Evolutionary conservation across 2,113 vertebrate species (phyloP).

Genomic region (Leptocoma aspasia): DNA sequence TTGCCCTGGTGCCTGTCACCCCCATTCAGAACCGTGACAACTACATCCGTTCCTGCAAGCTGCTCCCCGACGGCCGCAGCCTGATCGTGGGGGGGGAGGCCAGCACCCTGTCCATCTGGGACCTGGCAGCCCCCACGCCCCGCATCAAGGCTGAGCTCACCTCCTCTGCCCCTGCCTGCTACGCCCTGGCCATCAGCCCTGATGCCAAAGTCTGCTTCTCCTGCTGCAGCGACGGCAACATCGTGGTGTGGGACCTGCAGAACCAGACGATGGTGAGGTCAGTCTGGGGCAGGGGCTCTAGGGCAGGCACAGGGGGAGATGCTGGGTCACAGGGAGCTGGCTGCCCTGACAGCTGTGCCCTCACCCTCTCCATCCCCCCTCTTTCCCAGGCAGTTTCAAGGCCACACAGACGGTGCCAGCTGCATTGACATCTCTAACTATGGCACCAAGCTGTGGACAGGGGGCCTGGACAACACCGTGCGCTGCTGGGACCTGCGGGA

Average conservation of each 20-base stretch:
- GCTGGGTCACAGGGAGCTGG: not conserved
- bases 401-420: too few species aligned
- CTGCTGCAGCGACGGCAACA: constrained; percentile 89
- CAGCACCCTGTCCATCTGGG: constrained; percentile 83
- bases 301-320: not conserved
- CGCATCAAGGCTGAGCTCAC: constrained; percentile 86
- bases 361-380: too few species aligned
- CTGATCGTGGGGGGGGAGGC: constrained; percentile 81
- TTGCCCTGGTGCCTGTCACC: not conserved
- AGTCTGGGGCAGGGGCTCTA: not conserved
- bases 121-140: constrained; percentile 80
- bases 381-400: too few species aligned
- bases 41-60: constrained; percentile 83
- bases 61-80: constrained; percentile 80
- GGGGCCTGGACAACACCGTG: too few species aligned
- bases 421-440: too few species aligned
- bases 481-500: too few species aligned
- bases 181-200: constrained; percentile 85
- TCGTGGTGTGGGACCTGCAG: constrained; percentile 81
- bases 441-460: too few species aligned
- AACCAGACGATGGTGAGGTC: constrained; percentile 75
- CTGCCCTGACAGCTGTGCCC: not conserved
- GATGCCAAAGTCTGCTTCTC: constrained; percentile 90
- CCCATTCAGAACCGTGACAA: constrained; percentile 77
- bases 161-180: constrained; percentile 84